Evolutionary conservation across 2,113 vertebrate species (phyloP).

Genomic region (Melospiza georgiana): DNA sequence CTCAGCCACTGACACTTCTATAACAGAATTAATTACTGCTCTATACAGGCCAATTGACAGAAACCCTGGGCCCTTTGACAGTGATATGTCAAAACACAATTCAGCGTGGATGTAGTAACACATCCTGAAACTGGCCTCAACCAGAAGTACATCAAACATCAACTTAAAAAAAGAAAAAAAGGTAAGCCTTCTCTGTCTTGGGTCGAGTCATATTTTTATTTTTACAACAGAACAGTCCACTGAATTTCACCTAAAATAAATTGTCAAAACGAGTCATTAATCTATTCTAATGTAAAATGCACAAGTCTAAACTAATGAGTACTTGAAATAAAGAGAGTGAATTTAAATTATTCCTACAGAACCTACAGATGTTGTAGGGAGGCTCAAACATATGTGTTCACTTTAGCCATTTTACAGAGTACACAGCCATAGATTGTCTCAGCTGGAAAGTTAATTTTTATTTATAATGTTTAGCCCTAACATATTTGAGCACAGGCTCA

Average conservation of each 20-base stretch:
- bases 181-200: accelerated
- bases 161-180: not conserved
- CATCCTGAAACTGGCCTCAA: not conserved
- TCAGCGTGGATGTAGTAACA: not conserved
- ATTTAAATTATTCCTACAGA: not conserved
- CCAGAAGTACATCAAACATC: not conserved
- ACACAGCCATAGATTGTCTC: not conserved
- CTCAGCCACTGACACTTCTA: not conserved
- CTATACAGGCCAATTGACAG: not conserved
- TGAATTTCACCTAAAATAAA: not conserved
- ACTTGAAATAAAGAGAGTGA: not conserved
- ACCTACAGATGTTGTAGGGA: not conserved
- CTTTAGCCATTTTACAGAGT: not conserved
- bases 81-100: not conserved
- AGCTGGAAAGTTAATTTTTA: not conserved
- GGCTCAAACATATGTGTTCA: not conserved
- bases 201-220: not conserved
- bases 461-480: not conserved
- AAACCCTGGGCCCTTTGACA: not conserved
- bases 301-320: not conserved
- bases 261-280: not conserved
- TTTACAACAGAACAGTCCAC: not conserved
- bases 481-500: not conserved
- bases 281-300: not conserved
- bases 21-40: conserved; percentile 47